Evolutionary conservation across 53 echinoderm and acorn worm genomes (phyloP).

Genomic region (Astropecten irregularis): DNA sequence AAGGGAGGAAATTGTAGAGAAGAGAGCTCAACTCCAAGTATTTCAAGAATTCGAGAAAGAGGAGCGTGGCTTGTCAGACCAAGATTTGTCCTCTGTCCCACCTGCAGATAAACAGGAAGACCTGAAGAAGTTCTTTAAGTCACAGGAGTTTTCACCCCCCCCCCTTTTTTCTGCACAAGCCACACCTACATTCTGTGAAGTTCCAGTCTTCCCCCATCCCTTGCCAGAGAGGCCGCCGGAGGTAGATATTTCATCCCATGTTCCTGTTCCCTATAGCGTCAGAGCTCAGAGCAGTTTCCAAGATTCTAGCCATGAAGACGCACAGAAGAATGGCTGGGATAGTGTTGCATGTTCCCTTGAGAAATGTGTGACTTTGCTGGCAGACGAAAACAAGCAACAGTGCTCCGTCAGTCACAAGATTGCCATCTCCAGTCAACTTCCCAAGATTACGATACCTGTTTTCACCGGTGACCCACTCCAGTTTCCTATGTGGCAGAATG

Average conservation of each 20-base stretch:
- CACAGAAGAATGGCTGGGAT: background rate
- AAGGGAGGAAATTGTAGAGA: conserved; percentile 22
- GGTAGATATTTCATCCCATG: background rate
- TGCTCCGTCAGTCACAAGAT: background rate
- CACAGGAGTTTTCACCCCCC: background rate
- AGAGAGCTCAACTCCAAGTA: background rate
- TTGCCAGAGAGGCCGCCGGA: background rate
- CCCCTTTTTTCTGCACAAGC: background rate
- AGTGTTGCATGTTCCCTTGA: background rate
- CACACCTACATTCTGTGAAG: background rate
- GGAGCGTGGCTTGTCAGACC: background rate
- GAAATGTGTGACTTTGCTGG: background rate
- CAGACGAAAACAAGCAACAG: background rate
- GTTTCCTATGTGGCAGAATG: conserved; percentile 37
- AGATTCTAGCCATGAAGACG: background rate
- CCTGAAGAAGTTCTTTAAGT: conserved; percentile 21
- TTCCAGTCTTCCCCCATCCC: background rate
- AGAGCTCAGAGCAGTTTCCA: background rate
- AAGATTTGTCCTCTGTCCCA: background rate
- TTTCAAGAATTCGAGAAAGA: background rate
- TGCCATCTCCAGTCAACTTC: conserved; percentile 11
- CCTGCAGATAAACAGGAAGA: background rate
- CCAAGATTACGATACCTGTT: conserved; percentile 33
- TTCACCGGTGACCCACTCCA: conserved; percentile 47
- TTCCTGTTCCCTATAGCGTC: background rate